Percentiles rank a stretch among this genome's conserved stretches.
phyloP scores from a whole-genome alignment of 2,797 vertebrate species.

The Sciaenops ocellatus region DNA sequence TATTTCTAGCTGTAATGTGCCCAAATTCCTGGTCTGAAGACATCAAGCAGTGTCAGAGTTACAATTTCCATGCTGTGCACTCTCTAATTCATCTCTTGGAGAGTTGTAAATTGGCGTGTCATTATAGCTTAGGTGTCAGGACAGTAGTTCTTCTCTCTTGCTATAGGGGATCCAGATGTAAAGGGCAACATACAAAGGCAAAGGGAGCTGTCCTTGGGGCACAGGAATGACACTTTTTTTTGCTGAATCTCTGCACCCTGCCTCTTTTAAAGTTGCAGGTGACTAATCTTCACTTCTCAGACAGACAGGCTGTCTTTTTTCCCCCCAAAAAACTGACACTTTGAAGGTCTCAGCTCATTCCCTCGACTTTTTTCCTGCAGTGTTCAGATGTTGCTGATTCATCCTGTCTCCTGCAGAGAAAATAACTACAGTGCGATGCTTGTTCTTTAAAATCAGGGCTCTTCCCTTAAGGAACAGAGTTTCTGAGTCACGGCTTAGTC shows the following conservation, averaged over 20 bases:
- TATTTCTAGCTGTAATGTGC: neutral
- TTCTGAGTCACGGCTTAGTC: conserved; percentile 62
- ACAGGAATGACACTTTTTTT: conserved; percentile 49
- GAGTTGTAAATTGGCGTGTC: conserved; percentile 65
- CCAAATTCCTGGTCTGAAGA: conserved; percentile 22
- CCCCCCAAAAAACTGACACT: conserved; percentile 52
- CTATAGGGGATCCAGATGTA: conserved; percentile 47
- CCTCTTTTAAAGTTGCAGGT: conserved; percentile 62
- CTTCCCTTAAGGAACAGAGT: conserved; percentile 52
- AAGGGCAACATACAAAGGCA: conserved; percentile 55
- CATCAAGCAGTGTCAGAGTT: conserved; percentile 34
- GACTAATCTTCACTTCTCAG: conserved; percentile 70
- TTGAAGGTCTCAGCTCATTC: conserved; percentile 65
- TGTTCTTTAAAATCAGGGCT: conserved; percentile 63
- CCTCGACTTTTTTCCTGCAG: conserved; percentile 51
- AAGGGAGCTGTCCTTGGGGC: conserved; percentile 64
- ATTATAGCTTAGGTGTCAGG: conserved; percentile 50
- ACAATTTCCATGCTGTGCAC: conserved; percentile 38
- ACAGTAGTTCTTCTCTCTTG: conserved; percentile 49
- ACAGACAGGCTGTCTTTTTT: conserved; percentile 56
- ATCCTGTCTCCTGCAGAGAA: conserved; percentile 66
- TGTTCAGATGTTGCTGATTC: conserved; percentile 71
- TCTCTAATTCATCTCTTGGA: conserved; percentile 59
- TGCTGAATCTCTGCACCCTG: conserved; percentile 44
- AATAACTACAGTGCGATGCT: conserved; percentile 59